Percentiles rank a stretch among this genome's conserved stretches.
Evolutionary conservation across 2,888 invertebrate genomes (phyloP).

Genomic region (Villa cingulata): DNA sequence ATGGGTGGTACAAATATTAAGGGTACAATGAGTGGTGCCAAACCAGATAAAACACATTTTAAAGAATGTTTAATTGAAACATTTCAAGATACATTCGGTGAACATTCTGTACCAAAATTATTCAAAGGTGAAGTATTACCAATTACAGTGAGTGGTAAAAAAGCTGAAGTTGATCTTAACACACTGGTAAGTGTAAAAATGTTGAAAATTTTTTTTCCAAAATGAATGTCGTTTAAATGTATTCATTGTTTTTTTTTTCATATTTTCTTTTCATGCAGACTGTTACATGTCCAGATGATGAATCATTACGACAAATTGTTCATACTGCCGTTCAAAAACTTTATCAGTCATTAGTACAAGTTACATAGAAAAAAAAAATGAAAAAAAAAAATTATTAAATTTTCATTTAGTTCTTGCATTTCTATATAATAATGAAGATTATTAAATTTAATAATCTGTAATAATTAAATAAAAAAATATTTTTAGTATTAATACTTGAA

Average conservation of each 20-base stretch:
- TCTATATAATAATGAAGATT: no score
- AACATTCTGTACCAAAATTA: constrained; percentile 83
- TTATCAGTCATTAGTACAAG: constrained; percentile 60
- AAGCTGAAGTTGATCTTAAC: constrained; percentile 71
- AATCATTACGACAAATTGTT: constrained; percentile 66
- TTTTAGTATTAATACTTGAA: no score
- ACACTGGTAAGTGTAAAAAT: constrained; percentile 44
- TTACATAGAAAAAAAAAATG: constrained; percentile 5
- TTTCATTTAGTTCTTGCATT: no score
- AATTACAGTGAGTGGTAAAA: constrained; percentile 71
- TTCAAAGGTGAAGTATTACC: constrained; percentile 80
- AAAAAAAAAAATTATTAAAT: no score
- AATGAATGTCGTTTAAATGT: background rate
- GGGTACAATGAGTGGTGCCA: constrained; percentile 46
- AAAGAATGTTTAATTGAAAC: constrained; percentile 47
- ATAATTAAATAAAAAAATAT: no score
- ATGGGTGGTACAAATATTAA: constrained; percentile 49
- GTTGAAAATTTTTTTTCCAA: background rate
- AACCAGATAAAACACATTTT: constrained; percentile 83
- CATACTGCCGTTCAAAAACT: constrained; percentile 74
- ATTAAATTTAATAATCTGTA: no score
- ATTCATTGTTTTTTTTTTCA: background rate
- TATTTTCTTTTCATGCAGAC: constrained; percentile 33
- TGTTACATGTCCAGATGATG: constrained; percentile 70
- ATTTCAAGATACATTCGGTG: constrained; percentile 82